phyloP scores from a whole-genome alignment of 2,888 invertebrate genomes.

The Xylota segnis region DNA sequence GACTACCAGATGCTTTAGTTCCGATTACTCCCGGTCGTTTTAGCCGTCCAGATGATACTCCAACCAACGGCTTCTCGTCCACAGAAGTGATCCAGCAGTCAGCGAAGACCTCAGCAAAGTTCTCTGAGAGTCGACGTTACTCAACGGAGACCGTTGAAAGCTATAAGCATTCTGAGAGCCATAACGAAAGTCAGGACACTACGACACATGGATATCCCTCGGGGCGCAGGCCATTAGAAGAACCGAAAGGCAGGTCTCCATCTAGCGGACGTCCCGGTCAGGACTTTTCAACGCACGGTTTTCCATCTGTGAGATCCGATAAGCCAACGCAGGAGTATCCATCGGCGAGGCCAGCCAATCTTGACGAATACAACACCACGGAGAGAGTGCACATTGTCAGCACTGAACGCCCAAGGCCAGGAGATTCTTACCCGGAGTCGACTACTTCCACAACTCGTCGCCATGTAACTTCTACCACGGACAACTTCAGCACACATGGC shows the following conservation, averaged over 20 bases:
- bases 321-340: conserved; percentile 80
- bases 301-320: conserved; percentile 80
- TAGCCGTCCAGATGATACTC: conserved; percentile 44
- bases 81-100: conserved; percentile 60
- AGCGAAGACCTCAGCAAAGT: conserved; percentile 81
- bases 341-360: conserved; percentile 64
- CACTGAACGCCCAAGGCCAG: conserved; percentile 51
- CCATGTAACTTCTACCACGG: conserved; percentile 56
- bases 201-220: conserved; percentile 81
- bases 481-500: conserved; percentile 73
- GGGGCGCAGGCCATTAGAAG: conserved; percentile 69
- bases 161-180: conserved; percentile 53
- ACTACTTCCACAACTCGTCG: conserved; percentile 52
- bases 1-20: conserved; percentile 45
- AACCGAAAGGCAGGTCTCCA: conserved; percentile 66
- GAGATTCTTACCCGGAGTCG: conserved; percentile 25
- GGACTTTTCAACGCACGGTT: conserved; percentile 81
- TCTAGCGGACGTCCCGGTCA: conserved; percentile 59
- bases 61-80: conserved; percentile 52
- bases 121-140: conserved; percentile 81
- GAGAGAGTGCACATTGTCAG: conserved; percentile 47
- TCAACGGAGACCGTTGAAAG: conserved; percentile 82
- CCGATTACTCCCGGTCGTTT: conserved; percentile 55
- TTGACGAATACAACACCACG: conserved; percentile 39
- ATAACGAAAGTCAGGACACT: conserved; percentile 76